Percentiles rank a stretch among this genome's conserved stretches.
These are phyloP conservation scores for Dromococcyx pavoninus DNA, from an alignment of 2,797 vertebrate genomes.

Conservation along the genomic window DNA sequence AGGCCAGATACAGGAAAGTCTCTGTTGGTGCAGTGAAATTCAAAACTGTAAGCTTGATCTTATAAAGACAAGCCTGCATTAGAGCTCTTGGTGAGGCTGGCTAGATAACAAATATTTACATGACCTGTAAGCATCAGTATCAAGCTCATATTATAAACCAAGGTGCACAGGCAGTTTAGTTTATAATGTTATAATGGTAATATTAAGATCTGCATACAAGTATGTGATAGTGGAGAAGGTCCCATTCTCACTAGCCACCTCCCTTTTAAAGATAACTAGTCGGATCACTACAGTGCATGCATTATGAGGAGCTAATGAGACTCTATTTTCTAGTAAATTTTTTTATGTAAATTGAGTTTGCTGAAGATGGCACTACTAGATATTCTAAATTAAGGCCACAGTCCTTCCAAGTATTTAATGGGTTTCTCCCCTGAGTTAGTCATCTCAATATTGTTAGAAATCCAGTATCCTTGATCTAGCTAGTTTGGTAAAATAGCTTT, in stretches of 20 bases:
- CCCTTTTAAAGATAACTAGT: neutral
- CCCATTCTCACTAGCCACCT: neutral
- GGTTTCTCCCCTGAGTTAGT: neutral
- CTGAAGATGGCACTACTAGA: neutral
- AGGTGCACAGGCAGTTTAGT: neutral
- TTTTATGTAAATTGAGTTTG: neutral
- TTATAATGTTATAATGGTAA: neutral
- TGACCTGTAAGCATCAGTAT: neutral
- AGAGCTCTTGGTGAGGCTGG: neutral
- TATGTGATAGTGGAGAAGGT: neutral
- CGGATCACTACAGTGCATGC: neutral
- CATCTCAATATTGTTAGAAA: neutral
- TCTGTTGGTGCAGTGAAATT: neutral
- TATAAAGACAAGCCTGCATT: neutral
- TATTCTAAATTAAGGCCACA: neutral
- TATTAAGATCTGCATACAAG: neutral
- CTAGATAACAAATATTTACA: neutral
- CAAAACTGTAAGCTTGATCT: neutral
- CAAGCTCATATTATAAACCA: neutral
- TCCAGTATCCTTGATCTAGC: neutral
- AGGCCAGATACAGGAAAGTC: neutral
- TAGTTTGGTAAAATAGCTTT: neutral
- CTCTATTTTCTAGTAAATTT: neutral
- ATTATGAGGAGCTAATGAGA: neutral
- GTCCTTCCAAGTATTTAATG: neutral